These are phyloP conservation scores for Elachura formosa DNA, from an alignment of 2,113 vertebrate species.

Conservation along the genomic window DNA sequence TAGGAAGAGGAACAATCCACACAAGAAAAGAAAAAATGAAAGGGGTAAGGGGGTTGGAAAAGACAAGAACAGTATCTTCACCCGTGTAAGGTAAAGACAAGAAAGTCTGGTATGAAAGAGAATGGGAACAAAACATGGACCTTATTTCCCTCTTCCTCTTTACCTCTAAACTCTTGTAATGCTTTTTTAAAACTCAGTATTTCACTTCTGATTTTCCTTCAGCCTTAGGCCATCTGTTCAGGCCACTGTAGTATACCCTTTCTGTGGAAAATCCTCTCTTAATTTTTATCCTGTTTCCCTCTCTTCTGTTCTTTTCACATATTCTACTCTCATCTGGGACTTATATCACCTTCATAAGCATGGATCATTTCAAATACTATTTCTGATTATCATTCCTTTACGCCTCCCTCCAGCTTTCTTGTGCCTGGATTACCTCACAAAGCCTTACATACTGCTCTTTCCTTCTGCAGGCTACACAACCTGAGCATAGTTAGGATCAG, in stretches of 20 bases:
- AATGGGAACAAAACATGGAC: not conserved
- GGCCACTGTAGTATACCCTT: not conserved
- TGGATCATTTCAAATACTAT: not conserved
- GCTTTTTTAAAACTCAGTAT: not conserved
- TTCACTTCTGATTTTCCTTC: not conserved
- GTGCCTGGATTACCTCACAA: not conserved
- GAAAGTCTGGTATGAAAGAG: not conserved
- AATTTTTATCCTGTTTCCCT: not conserved
- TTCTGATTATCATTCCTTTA: not conserved
- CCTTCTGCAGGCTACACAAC: not conserved
- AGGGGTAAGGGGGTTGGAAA: not conserved
- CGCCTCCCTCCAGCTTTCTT: not conserved
- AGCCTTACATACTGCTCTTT: not conserved
- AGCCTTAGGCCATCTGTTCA: not conserved
- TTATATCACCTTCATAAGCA: not conserved
- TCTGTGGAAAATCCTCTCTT: not conserved
- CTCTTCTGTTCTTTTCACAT: not conserved
- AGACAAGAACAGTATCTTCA: not conserved
- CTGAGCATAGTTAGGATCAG: not conserved
- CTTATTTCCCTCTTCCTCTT: not conserved
- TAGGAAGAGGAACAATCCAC: not conserved
- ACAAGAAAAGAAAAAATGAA: not conserved
- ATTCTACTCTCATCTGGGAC: not conserved
- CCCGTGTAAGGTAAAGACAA: not conserved
- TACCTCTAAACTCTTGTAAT: not conserved